Evolutionary conservation across 2,797 vertebrate species (phyloP).

Genomic region (Notoglanidium macrostoma): DNA sequence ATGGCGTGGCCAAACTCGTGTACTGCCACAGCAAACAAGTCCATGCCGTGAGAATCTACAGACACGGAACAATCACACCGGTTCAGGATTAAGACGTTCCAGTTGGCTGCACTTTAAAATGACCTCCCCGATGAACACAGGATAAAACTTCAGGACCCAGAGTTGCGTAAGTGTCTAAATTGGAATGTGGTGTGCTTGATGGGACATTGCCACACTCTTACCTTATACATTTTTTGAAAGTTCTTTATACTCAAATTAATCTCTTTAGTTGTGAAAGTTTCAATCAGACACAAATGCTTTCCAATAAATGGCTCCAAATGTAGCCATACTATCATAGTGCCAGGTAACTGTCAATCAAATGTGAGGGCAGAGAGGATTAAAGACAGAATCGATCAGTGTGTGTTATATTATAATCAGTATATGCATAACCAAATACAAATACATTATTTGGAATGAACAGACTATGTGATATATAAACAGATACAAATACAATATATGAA

Average conservation of each 20-base stretch:
- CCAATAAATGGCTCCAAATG: slow-evolving; percentile 62
- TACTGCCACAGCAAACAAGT: slow-evolving; percentile 93
- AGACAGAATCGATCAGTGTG: background rate
- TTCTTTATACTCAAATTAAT: slow-evolving; percentile 57
- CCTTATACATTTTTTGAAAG: slow-evolving; percentile 31
- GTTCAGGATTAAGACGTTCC: slow-evolving; percentile 4
- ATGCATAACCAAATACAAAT: background rate
- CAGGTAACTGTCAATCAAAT: slow-evolving; percentile 65
- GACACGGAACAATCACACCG: background rate
- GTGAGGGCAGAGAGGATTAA: slow-evolving; percentile 39
- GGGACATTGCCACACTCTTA: background rate
- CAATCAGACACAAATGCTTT: slow-evolving; percentile 62
- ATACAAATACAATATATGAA: background rate
- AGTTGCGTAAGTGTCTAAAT: background rate
- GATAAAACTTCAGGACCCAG: slow-evolving; percentile 13
- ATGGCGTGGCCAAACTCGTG: slow-evolving; percentile 98
- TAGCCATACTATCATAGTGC: slow-evolving; percentile 61
- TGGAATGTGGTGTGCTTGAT: slow-evolving; percentile 7
- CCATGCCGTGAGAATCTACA: slow-evolving; percentile 89
- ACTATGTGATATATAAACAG: background rate
- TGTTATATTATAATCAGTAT: background rate
- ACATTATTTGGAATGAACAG: background rate
- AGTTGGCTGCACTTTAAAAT: background rate
- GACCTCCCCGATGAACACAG: slow-evolving; percentile 1
- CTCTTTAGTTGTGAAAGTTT: slow-evolving; percentile 61